Evolutionary conservation across 2,113 vertebrate species (phyloP).

Genomic region (Peromyscus californicus): DNA sequence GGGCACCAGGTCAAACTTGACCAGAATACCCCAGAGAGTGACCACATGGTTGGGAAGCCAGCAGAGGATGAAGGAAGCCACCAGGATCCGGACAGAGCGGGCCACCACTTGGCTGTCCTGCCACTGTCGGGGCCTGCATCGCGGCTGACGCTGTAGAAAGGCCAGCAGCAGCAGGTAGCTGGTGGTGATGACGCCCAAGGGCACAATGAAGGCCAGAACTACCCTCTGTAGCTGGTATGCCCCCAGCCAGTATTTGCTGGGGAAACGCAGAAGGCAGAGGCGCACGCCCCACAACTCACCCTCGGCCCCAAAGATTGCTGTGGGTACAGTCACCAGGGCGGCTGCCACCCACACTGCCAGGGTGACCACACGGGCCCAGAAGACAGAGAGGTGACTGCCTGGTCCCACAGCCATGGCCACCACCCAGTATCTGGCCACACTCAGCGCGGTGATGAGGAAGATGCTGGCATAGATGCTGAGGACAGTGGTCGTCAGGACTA

Average conservation of each 20-base stretch:
- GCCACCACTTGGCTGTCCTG: not conserved
- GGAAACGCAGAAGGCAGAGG: constrained; percentile 76
- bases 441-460: constrained; percentile 74
- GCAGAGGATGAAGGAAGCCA: constrained; percentile 78
- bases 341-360: constrained; percentile 64
- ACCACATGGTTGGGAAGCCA: constrained; percentile 81
- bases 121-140: not conserved
- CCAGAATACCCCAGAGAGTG: constrained; percentile 77
- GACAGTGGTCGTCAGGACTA: constrained; percentile 56
- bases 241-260: constrained; percentile 51
- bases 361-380: constrained; percentile 18
- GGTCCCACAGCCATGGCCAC: constrained; percentile 66
- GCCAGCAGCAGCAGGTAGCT: constrained; percentile 77
- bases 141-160: constrained; percentile 40
- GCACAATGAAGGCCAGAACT: constrained; percentile 68
- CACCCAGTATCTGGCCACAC: constrained; percentile 62
- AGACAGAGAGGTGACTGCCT: constrained; percentile 14
- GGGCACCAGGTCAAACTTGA: constrained; percentile 70
- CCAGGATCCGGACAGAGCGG: constrained; percentile 59
- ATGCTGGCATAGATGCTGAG: constrained; percentile 72
- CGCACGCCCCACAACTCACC: not conserved
- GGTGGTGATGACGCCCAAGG: constrained; percentile 62
- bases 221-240: constrained; percentile 81
- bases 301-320: constrained; percentile 56
- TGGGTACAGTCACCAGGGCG: constrained; percentile 57